phyloP scores from a whole-genome alignment of 1,140 invertebrate species.

The Dreissena polymorpha region DNA sequence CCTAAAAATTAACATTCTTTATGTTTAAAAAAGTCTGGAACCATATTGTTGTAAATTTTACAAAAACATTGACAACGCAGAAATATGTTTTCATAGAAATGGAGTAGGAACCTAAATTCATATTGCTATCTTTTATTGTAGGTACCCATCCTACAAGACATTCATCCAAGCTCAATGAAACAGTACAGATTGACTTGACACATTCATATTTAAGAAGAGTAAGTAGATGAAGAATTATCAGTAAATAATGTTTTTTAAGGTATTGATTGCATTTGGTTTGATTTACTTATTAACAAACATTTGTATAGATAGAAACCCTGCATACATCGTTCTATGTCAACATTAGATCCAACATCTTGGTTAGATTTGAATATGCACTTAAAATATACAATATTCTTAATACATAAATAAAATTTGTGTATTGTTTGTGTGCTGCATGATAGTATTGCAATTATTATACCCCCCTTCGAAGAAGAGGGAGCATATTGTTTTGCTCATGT shows the following conservation, averaged over 20 bases:
- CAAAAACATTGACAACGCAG: too few relatives aligned
- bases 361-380: too few relatives aligned
- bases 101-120: background rate
- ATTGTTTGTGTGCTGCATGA: too few relatives aligned
- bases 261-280: background rate
- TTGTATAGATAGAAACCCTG: background rate
- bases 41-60: background rate
- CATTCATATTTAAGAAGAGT: constrained; percentile 21
- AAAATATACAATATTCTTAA: too few relatives aligned
- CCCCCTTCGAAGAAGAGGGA: too few relatives aligned
- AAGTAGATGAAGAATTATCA: background rate
- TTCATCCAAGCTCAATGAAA: background rate
- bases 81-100: background rate
- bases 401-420: too few relatives aligned
- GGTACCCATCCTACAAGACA: background rate
- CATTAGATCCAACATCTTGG: background rate
- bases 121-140: background rate
- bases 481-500: too few relatives aligned
- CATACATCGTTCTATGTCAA: background rate
- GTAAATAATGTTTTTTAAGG: background rate
- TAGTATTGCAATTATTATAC: background rate
- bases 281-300: background rate
- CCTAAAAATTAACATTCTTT: background rate
- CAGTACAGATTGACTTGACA: constrained; percentile 12
- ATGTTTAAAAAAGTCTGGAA: background rate